Conservation (phyloP, 2,113 vertebrate species). For the Anthoscopus minutus region DNA sequence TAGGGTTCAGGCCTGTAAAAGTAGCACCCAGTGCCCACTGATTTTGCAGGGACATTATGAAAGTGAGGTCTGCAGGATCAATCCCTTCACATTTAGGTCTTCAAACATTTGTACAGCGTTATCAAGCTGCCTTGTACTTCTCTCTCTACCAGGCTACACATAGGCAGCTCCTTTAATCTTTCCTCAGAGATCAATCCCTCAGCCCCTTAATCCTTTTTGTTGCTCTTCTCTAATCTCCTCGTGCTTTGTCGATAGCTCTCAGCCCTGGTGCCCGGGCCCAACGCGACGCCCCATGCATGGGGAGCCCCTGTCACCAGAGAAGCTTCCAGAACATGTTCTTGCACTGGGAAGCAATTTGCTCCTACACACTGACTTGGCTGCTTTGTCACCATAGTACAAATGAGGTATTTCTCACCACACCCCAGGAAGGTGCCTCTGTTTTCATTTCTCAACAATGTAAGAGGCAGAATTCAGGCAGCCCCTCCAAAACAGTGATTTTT, state of each 20-base stretch:
- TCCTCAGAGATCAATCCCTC: constrained; percentile 51
- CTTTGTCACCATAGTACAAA: accelerated
- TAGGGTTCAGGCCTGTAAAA: background rate
- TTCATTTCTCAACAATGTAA: background rate
- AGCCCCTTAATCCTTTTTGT: constrained; percentile 59
- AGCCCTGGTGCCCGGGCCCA: background rate
- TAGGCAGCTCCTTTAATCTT: constrained; percentile 56
- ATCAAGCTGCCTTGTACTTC: background rate
- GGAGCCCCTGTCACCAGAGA: background rate
- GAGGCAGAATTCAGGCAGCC: accelerated
- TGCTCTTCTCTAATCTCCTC: constrained; percentile 43
- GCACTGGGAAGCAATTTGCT: accelerated
- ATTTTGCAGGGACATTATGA: background rate
- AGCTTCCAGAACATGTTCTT: background rate
- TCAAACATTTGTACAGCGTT: background rate
- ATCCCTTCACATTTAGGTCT: background rate
- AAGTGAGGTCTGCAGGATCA: background rate
- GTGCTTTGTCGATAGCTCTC: background rate
- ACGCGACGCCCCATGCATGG: accelerated
- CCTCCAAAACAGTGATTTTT: too few species aligned
- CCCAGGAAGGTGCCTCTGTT: background rate
- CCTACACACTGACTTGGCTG: accelerated
- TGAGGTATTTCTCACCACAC: accelerated
- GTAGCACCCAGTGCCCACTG: background rate
- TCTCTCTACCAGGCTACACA: constrained; percentile 25